phyloP scores from a whole-genome alignment of 2,888 invertebrate species.

The Pseudanteris insignis region DNA sequence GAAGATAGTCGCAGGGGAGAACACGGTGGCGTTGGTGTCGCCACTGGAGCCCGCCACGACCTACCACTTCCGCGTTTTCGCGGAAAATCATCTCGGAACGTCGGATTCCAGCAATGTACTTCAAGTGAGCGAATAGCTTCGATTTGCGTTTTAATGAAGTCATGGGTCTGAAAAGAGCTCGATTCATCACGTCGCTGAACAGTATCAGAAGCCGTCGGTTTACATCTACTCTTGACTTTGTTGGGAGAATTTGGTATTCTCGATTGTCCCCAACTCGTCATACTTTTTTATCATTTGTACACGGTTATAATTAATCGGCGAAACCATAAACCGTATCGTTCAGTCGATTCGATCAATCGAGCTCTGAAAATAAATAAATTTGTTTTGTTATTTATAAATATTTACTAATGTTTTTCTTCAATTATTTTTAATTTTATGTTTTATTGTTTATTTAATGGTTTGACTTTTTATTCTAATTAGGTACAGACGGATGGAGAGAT shows the following conservation, averaged over 20 bases:
- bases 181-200: not conserved
- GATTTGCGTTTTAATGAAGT: conserved; percentile 4
- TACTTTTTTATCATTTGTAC: too few relatives aligned
- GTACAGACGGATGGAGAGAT: conserved; percentile 71
- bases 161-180: not conserved
- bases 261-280: too few relatives aligned
- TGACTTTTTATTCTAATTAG: too few relatives aligned
- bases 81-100: conserved; percentile 72
- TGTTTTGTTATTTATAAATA: too few relatives aligned
- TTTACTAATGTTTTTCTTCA: not conserved
- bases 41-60: conserved; percentile 71
- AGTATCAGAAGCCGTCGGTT: conserved; percentile 3
- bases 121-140: conserved; percentile 62
- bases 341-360: too few relatives aligned
- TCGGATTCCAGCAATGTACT: conserved; percentile 71
- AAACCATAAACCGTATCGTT: too few relatives aligned
- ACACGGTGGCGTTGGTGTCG: conserved; percentile 69
- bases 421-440: not conserved
- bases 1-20: conserved; percentile 69
- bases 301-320: too few relatives aligned
- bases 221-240: conserved; percentile 1
- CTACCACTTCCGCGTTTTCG: conserved; percentile 72
- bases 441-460: too few relatives aligned
- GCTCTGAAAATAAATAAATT: too few relatives aligned
- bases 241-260: too few relatives aligned